A percentile compares a stretch with the other conserved stretches of the same genome.
These are phyloP conservation scores for Geophilus truncorum DNA, from an alignment of 2,888 invertebrate genomes.

Conservation along the genomic window DNA sequence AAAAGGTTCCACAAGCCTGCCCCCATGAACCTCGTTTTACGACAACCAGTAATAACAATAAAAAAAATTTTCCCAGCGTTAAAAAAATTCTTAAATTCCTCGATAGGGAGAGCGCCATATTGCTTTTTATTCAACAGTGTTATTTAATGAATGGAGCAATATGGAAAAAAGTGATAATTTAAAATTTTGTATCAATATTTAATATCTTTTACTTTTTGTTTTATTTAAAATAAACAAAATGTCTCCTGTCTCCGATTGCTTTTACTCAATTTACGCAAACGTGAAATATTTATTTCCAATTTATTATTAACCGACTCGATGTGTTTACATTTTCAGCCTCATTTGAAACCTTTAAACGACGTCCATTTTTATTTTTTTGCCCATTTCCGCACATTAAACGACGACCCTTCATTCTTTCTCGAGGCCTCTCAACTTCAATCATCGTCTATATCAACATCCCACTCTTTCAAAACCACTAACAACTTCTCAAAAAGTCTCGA, in stretches of 20 bases:
- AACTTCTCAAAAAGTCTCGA: neutral
- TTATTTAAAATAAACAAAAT: neutral
- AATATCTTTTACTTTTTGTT: too few species aligned
- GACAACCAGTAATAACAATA: neutral
- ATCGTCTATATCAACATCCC: neutral
- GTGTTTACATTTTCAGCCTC: neutral
- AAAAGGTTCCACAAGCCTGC: neutral
- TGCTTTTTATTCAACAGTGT: too few species aligned
- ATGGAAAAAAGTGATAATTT: too few species aligned
- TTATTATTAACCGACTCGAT: neutral
- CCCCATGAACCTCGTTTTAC: neutral
- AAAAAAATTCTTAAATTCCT: neutral
- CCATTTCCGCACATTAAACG: neutral
- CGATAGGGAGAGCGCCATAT: too few species aligned
- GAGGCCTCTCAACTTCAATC: neutral
- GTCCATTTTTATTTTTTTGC: too few species aligned
- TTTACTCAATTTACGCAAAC: neutral
- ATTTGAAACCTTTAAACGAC: neutral
- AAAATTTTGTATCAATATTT: too few species aligned
- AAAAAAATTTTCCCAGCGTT: neutral
- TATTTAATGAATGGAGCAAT: too few species aligned
- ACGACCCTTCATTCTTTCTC: neutral
- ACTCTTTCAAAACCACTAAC: neutral
- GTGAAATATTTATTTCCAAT: neutral
- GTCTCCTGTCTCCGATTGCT: neutral